phyloP scores from a whole-genome alignment of 2,888 invertebrate species.

The Volucella zonaria region DNA sequence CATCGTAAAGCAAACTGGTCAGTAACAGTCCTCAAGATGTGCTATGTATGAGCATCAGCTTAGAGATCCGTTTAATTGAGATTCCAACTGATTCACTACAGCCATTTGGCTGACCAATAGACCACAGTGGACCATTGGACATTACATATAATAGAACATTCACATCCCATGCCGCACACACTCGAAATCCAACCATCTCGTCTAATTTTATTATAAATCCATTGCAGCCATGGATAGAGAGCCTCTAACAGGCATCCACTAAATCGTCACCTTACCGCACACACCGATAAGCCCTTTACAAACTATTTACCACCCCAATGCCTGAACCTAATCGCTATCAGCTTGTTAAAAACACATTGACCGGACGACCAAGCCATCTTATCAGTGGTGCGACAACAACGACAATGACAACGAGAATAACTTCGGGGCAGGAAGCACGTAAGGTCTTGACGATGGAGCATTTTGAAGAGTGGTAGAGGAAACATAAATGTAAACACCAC shows the following conservation, averaged over 20 bases:
- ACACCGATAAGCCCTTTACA: not conserved
- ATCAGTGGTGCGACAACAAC: slow-evolving; percentile 53
- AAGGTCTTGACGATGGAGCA: no score
- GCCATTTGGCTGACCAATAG: no score
- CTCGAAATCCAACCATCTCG: slow-evolving; percentile 23
- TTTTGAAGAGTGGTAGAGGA: no score
- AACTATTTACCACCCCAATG: slow-evolving; percentile 9
- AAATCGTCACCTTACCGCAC: slow-evolving; percentile 59
- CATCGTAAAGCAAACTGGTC: no score
- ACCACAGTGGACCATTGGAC: not conserved
- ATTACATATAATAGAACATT: slow-evolving; percentile 13
- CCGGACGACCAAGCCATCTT: slow-evolving; percentile 61
- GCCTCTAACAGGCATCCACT: slow-evolving; percentile 45
- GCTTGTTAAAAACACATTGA: slow-evolving; percentile 70
- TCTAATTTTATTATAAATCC: slow-evolving; percentile 63
- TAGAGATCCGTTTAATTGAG: no score
- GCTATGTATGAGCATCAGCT: no score
- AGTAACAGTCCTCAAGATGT: no score
- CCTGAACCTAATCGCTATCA: slow-evolving; percentile 47
- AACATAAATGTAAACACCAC: slow-evolving; percentile 48
- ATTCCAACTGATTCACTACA: no score
- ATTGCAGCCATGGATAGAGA: slow-evolving; percentile 30
- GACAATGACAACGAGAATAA: slow-evolving; percentile 6
- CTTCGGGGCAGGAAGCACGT: not conserved
- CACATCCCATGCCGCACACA: slow-evolving; percentile 13